Base-by-base conservation (phyloP, 1,140 invertebrate genomes). In the Drosophila bocki region DNA sequence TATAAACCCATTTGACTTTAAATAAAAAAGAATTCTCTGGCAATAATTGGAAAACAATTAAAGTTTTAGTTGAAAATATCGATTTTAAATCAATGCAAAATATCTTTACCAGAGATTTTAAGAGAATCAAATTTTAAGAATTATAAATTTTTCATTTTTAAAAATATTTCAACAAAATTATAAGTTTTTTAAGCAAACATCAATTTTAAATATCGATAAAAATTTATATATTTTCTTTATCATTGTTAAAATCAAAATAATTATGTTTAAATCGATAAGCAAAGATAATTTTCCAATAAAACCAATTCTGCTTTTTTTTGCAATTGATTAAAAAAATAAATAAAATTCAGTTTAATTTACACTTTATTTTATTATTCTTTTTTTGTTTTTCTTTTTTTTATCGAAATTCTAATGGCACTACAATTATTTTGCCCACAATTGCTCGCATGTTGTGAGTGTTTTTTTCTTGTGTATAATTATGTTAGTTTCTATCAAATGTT, bases 371-470 rank as follows among this genome's bases (percentile, higher is more conserved):
- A 48, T 54, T 8, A 7, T 15, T 15, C 19, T 37, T 53, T 37
- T 15, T 19, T 8, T 53, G 29, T 53, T 33, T 17, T 41, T 22
- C 4, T 19, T 42, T 54, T 17, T 12, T 68, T 68, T 44, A 39
- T 39, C n/a, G 35, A 57, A 69, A 41, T 35, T 71, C 45, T 72
- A 71, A 75, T 77, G 75, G 71, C 71, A 70, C 67, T 70, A 67
- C 22, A 70, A 67, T 67, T 70, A 70, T 67, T 78, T 69, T 68
- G 17, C 26, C 72, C 72, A 75, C 51, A 41, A 47, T 29, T 71
- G 50, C 22, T 59, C 37, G 42, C 74, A 67, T 56, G 37, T 65
- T 54, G 42, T 74, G 19, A 29, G n/a, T 54, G 59, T 80, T 65
- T 65, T 35, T 29, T 54, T 0, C 33, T 53, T 17, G 56, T 64